Conservation (phyloP, 2,888 invertebrate species). For the Fragum whitleyi region DNA sequence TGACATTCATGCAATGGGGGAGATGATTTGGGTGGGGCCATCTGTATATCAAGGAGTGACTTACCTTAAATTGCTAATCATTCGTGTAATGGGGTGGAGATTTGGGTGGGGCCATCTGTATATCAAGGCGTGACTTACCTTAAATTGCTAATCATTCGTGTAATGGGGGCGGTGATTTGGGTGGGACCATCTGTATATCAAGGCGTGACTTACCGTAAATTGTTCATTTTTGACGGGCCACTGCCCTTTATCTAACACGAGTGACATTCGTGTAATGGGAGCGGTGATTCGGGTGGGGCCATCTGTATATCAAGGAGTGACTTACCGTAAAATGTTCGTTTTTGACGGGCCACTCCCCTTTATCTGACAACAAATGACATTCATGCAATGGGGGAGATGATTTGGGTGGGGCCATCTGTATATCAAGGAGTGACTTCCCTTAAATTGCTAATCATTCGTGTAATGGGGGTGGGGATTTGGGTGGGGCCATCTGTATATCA, state of each 20-base stretch:
- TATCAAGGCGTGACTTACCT: no score
- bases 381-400: slow-evolving; percentile 79
- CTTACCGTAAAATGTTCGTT: slow-evolving; percentile 80
- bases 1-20: slow-evolving; percentile 77
- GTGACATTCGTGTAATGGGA: slow-evolving; percentile 77
- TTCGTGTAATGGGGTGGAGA: no score
- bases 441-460: no score
- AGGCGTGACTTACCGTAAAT: slow-evolving; percentile 82
- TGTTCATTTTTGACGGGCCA: slow-evolving; percentile 79
- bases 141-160: no score
- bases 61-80: no score
- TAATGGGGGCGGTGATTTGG: no score
- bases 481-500: slow-evolving; percentile 80
- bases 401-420: slow-evolving; percentile 80
- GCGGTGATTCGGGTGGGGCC: slow-evolving; percentile 76
- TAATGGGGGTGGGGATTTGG: slow-evolving; percentile 74
- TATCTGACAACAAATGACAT: no score
- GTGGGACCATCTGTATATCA: no score
- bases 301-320: slow-evolving; percentile 79
- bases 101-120: slow-evolving; percentile 80
- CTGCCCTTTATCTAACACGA: no score
- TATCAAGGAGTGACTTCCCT: slow-evolving; percentile 69
- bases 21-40: slow-evolving; percentile 78
- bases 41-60: slow-evolving; percentile 78
- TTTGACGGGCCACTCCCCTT: slow-evolving; percentile 77